Conservation (phyloP, 2,888 invertebrate genomes). For the Drosophila stalkeri region DNA sequence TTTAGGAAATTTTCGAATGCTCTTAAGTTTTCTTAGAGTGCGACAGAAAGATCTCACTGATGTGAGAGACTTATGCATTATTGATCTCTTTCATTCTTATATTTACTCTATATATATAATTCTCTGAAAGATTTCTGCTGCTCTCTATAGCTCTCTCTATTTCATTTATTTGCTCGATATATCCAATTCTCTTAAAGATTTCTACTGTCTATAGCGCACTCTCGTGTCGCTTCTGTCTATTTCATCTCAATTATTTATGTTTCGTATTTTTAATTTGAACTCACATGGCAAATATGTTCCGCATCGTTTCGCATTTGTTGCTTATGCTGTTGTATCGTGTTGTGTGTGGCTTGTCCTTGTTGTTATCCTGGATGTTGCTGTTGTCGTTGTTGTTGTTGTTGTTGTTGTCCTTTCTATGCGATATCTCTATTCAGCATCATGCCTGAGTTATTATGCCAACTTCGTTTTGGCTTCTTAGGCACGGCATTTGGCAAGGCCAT, state of each 20-base stretch:
- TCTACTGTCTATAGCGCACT: constrained; percentile 12
- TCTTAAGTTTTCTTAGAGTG: too few species aligned
- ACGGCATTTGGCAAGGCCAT: constrained; percentile 79
- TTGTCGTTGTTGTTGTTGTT: constrained; percentile 12
- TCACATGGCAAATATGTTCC: constrained; percentile 46
- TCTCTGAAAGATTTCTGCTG: not conserved
- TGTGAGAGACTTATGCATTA: too few species aligned
- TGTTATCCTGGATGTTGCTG: constrained; percentile 1
- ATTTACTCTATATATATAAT: not conserved
- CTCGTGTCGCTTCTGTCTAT: not conserved
- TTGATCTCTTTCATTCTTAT: too few species aligned
- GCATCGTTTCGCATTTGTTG: constrained; percentile 38
- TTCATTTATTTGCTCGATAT: too few species aligned
- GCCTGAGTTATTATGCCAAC: constrained; percentile 79
- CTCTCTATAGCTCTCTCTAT: not conserved
- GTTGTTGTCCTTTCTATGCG: constrained; percentile 28
- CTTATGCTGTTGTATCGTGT: not conserved
- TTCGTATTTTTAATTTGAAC: constrained; percentile 48
- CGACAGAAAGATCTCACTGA: too few species aligned
- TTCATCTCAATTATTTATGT: constrained; percentile 19
- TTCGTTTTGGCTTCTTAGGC: constrained; percentile 75
- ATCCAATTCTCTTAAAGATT: not conserved
- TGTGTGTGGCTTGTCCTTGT: constrained; percentile 12
- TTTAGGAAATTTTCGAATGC: too few species aligned
- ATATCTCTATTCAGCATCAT: constrained; percentile 74